These are phyloP conservation scores for Pipa parva DNA, from an alignment of 2,113 vertebrate genomes.

Conservation along the genomic window DNA sequence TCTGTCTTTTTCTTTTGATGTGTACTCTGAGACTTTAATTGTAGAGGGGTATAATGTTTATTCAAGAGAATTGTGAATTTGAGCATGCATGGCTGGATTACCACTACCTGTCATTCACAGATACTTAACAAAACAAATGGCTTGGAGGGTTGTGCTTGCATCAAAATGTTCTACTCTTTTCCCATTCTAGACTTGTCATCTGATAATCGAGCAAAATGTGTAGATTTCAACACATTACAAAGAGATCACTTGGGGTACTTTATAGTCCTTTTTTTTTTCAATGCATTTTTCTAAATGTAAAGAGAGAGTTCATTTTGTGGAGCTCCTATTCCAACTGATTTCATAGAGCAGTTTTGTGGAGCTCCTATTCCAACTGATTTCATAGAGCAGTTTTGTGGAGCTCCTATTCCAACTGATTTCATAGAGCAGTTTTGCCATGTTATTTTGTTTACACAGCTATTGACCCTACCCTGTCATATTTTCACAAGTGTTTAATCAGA, in stretches of 20 bases:
- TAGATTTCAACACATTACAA: constrained; percentile 11
- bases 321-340: no score
- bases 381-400: no score
- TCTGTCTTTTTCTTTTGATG: constrained; percentile 54
- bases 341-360: no score
- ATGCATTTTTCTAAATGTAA: no score
- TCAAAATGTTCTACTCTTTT: constrained; percentile 44
- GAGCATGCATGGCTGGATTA: constrained; percentile 56
- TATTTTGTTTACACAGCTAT: no score
- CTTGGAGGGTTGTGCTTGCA: constrained; percentile 42
- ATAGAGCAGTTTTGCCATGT: no score
- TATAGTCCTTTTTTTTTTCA: no score
- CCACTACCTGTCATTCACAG: constrained; percentile 73
- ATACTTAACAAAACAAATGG: constrained; percentile 84
- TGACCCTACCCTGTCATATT: no score
- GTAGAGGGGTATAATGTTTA: constrained; percentile 54
- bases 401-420: no score
- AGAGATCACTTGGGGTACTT: neutral
- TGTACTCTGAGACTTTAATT: constrained; percentile 54
- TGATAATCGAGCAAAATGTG: constrained; percentile 33
- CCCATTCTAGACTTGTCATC: constrained; percentile 57
- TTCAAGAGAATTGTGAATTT: constrained; percentile 53
- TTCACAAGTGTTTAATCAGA: no score
- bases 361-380: no score
- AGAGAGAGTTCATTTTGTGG: no score